These are phyloP conservation scores for Albula goreensis DNA, from an alignment of 2,113 vertebrate species.

Conservation along the genomic window DNA sequence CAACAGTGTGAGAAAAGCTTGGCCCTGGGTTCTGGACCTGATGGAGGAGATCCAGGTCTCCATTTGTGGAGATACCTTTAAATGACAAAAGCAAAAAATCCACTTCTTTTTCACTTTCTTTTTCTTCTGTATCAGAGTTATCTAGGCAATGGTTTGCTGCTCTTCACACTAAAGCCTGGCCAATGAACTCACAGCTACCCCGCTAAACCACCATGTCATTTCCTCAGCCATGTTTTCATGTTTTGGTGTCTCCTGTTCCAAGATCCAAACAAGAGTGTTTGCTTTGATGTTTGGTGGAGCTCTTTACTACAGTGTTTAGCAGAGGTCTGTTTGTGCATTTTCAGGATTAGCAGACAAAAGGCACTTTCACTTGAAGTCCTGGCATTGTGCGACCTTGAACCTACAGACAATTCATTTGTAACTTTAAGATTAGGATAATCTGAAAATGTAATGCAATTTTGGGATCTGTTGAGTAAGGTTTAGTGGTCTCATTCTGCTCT, in stretches of 20 bases:
- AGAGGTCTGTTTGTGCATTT: not conserved
- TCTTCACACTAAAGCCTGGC: no score
- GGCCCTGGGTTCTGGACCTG: not conserved
- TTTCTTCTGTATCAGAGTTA: no score
- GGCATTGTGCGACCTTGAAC: not conserved
- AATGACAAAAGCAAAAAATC: no score
- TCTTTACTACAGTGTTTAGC: not conserved
- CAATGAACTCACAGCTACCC: no score
- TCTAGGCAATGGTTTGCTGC: no score
- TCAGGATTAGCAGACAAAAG: not conserved
- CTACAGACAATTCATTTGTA: not conserved
- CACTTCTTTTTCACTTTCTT: no score
- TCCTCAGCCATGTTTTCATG: no score
- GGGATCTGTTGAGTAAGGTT: not conserved
- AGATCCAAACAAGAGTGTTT: not conserved
- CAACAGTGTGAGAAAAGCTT: no score
- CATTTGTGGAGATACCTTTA: no score
- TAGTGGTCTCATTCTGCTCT: not conserved
- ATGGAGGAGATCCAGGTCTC: not conserved
- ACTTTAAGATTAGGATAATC: not conserved
- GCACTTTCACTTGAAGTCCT: not conserved
- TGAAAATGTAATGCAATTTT: not conserved
- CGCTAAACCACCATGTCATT: no score
- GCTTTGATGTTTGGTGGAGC: not conserved
- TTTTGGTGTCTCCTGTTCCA: not conserved